phyloP scores from a whole-genome alignment of 2,797 vertebrate genomes.

The Simalia tracyae region DNA sequence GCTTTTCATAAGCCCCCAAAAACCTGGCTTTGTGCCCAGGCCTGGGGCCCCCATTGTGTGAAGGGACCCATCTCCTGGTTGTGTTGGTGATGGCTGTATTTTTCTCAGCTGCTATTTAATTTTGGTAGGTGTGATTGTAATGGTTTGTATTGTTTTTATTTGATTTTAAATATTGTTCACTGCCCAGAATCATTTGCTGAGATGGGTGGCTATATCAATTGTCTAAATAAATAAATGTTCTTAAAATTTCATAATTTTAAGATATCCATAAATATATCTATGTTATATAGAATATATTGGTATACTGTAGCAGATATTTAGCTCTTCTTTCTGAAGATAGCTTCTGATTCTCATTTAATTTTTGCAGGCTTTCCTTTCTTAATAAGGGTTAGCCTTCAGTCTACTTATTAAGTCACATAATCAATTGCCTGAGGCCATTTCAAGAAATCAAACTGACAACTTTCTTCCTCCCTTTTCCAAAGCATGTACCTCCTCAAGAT shows the following conservation, averaged over 20 bases:
- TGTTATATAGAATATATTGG: constrained; percentile 50
- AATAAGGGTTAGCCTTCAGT: constrained; percentile 17
- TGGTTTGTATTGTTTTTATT: not conserved
- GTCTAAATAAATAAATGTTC: not conserved
- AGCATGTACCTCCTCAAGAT: not conserved
- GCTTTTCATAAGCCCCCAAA: not conserved
- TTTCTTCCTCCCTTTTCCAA: constrained; percentile 31
- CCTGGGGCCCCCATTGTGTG: not conserved
- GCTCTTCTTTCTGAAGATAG: constrained; percentile 57
- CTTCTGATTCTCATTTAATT: constrained; percentile 43
- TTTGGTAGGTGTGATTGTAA: not conserved
- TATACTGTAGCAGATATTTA: constrained; percentile 53
- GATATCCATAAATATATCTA: not conserved
- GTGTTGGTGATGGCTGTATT: not conserved
- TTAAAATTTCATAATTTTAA: no score
- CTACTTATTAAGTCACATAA: constrained; percentile 41
- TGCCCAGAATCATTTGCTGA: not conserved
- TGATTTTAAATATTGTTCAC: not conserved
- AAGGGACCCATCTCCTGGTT: not conserved
- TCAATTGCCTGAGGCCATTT: constrained; percentile 33
- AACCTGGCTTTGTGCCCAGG: not conserved
- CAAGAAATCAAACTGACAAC: constrained; percentile 22
- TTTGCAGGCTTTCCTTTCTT: constrained; percentile 52
- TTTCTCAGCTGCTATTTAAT: not conserved
- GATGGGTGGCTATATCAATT: not conserved